Percentiles rank a stretch among this genome's conserved stretches.
Conservation (phyloP, 2,888 invertebrate genomes). For the Lasioglossum zephyrum region DNA sequence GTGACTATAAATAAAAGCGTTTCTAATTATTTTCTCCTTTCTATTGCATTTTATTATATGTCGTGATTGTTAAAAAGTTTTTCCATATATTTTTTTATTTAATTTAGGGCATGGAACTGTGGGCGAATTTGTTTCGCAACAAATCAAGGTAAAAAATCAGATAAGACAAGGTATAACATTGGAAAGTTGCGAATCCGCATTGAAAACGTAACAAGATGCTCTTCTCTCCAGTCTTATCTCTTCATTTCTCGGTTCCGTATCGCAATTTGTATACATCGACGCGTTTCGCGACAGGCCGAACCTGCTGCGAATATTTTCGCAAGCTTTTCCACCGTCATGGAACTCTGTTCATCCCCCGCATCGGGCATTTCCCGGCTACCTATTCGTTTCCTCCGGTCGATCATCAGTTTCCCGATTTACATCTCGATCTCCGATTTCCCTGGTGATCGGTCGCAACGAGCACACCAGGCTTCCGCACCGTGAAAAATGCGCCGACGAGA, state of each 20-base stretch:
- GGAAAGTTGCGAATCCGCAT: background rate
- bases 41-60: no score
- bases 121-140: no score
- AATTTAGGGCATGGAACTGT: no score
- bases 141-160: no score
- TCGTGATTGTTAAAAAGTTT: no score
- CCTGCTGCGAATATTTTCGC: slow-evolving; percentile 26
- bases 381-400: slow-evolving; percentile 41
- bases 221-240: slow-evolving; percentile 3
- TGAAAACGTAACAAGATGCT: background rate
- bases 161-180: no score
- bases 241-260: slow-evolving; percentile 12
- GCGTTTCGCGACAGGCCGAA: slow-evolving; percentile 26
- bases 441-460: slow-evolving; percentile 25
- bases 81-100: no score
- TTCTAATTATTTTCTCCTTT: no score
- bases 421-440: slow-evolving; percentile 50
- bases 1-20: no score
- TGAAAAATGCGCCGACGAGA: slow-evolving; percentile 41
- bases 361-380: background rate
- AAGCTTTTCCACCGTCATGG: background rate
- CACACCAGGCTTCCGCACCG: background rate
- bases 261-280: slow-evolving; percentile 4
- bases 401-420: slow-evolving; percentile 45
- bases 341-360: background rate